Evolutionary conservation across 2,797 vertebrate species (phyloP), one percentile per base, ranked within the genome.

Genomic region (Centroberyx gerrardi): DNA sequence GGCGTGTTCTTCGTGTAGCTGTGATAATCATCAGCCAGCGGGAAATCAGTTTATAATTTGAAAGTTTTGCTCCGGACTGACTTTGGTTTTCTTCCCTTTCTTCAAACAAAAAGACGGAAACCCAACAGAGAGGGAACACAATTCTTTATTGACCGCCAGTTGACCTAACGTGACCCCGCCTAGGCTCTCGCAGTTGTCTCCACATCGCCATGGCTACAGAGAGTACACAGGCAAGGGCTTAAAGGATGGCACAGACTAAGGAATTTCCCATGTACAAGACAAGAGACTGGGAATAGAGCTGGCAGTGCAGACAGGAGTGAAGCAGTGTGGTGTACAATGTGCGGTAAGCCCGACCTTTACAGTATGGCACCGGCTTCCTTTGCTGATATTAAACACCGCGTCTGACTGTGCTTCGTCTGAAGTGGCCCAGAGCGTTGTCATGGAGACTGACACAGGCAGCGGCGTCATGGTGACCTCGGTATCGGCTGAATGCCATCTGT

Each of bases 341-440:
- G n/a, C 56, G 51, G 54, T 40, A 17, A 52, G 15, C 5, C 0
- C 10, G 40, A 48, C 62, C 46, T 65, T 65, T 28, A 52, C 5
- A 0, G 4, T 29, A 52, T 2, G 3, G 31, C 53, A 8, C 3
- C 1, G 28, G 18, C 22, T 53, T 48, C 65, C 33, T 64, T 64
- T 15, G 3, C 60, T 49, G 29, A 63, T 72, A 58, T 64, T 29
- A 72, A 79, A 13, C 17, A 42, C 33, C 40, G 0, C 3, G 10
- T 74, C 68, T 27, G 55, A 72, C 72, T 28, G 42, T 69, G 61
- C 73, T 71, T 78, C 78, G 44, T 74, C 40, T 13, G 22, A 38
- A 53, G 0, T 64, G 51, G 60, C 72, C 68, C 29, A 5, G 4
- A 3, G 46, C 49, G 89, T 90, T 89, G 84, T 74, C 91, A 92